Percentiles rank a stretch among this genome's conserved stretches.
These are phyloP conservation scores for Embiotoca jacksoni DNA, from an alignment of 2,113 vertebrate genomes.

Conservation along the genomic window DNA sequence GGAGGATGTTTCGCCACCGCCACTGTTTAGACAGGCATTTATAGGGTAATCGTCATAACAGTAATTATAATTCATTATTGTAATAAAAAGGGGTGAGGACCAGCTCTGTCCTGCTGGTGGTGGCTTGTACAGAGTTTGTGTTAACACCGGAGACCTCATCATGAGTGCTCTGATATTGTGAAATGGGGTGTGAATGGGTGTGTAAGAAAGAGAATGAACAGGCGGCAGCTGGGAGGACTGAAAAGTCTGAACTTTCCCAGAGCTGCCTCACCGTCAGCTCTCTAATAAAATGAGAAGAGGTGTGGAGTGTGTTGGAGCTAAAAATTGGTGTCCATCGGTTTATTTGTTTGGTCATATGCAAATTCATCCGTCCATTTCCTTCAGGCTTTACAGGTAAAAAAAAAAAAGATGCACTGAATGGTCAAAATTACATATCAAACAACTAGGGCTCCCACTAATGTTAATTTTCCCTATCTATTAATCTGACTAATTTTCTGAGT, in stretches of 20 bases:
- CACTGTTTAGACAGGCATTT: slow-evolving; percentile 55
- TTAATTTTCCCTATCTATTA: too few relatives aligned
- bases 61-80: slow-evolving; percentile 76
- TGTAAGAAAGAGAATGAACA: neutral
- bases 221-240: neutral
- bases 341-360: neutral
- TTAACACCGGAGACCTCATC: slow-evolving; percentile 51
- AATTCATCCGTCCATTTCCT: neutral
- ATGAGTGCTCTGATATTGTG: slow-evolving; percentile 43
- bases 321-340: too few relatives aligned
- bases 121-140: slow-evolving; percentile 12
- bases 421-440: too few relatives aligned
- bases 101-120: slow-evolving; percentile 34
- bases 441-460: too few relatives aligned
- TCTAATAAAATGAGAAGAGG: neutral
- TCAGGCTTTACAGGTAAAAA: neutral
- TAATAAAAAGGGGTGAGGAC: slow-evolving; percentile 65
- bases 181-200: slow-evolving; percentile 31
- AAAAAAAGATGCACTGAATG: neutral
- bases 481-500: too few relatives aligned
- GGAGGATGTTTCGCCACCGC: slow-evolving; percentile 46
- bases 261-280: neutral
- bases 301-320: neutral
- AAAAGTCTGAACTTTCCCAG: slow-evolving; percentile 26
- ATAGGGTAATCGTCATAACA: slow-evolving; percentile 66